Evolutionary conservation across 2,113 vertebrate species (phyloP).

Genomic region (Gnathonemus echidnorhynchus): DNA sequence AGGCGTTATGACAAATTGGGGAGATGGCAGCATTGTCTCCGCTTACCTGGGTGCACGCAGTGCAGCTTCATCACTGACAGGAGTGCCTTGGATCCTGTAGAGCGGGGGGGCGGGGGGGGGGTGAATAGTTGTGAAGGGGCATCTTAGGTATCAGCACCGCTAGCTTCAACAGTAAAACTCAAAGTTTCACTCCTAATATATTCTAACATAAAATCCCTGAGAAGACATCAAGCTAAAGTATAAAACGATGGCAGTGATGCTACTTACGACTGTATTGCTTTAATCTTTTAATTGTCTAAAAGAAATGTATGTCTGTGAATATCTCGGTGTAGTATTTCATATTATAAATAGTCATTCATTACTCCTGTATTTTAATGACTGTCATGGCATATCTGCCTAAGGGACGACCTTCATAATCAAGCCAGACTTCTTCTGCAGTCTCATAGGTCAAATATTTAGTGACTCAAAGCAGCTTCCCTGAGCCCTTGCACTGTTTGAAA

Average conservation of each 20-base stretch:
- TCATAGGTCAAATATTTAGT: neutral
- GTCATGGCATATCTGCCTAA: neutral
- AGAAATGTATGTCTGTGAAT: neutral
- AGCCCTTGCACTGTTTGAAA: neutral
- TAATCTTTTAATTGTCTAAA: neutral
- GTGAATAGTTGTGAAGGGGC: neutral
- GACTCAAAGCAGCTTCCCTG: neutral
- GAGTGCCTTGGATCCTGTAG: neutral
- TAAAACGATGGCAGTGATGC: neutral
- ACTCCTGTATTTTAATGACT: neutral
- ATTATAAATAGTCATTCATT: neutral
- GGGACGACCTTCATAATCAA: neutral
- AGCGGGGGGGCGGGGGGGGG: neutral
- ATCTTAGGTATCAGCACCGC: neutral
- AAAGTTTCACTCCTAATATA: neutral
- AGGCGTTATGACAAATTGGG: neutral
- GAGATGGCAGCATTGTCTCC: constrained; percentile 2
- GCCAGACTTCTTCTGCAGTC: neutral
- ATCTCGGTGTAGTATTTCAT: neutral
- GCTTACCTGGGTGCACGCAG: neutral
- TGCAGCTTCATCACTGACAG: neutral
- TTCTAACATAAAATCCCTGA: neutral
- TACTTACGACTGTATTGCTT: neutral
- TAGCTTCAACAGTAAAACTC: neutral
- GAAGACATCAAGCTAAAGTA: neutral